These are phyloP conservation scores for Formica exsecta DNA, from an alignment of 1,140 invertebrate genomes.

Conservation along the genomic window DNA sequence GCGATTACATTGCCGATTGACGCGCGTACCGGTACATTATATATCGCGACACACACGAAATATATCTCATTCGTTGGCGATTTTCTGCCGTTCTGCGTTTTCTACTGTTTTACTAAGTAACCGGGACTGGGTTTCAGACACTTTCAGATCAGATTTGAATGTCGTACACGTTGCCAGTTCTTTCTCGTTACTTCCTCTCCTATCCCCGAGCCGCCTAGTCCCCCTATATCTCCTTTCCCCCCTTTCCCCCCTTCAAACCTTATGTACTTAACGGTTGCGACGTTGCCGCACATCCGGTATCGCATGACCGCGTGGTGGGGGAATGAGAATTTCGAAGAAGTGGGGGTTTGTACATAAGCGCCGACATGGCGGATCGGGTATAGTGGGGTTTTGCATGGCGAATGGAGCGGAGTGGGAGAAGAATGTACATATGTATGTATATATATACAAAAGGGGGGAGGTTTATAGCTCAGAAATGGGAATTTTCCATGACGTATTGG, in stretches of 20 bases:
- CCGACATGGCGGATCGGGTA: background rate
- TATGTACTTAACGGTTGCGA: constrained; percentile 85
- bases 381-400: constrained; percentile 51
- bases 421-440: constrained; percentile 21
- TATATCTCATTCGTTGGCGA: constrained; percentile 7
- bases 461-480: constrained; percentile 76
- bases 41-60: background rate
- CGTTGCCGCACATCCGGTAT: constrained; percentile 85
- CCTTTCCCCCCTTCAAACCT: constrained; percentile 65
- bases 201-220: constrained; percentile 20
- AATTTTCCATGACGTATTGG: constrained; percentile 84
- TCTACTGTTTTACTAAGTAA: constrained; percentile 72
- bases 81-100: constrained; percentile 68
- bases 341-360: constrained; percentile 76
- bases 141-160: constrained; percentile 80
- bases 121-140: constrained; percentile 70
- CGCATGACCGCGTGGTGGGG: constrained; percentile 72
- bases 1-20: background rate
- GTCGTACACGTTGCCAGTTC: constrained; percentile 85
- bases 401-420: constrained; percentile 25
- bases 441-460: constrained; percentile 56
- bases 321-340: constrained; percentile 69
- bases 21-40: background rate
- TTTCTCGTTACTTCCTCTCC: constrained; percentile 71
- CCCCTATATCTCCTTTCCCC: constrained; percentile 61